Evolutionary conservation across 2,113 vertebrate species (phyloP).

Genomic region (Chaetodon auriga): DNA sequence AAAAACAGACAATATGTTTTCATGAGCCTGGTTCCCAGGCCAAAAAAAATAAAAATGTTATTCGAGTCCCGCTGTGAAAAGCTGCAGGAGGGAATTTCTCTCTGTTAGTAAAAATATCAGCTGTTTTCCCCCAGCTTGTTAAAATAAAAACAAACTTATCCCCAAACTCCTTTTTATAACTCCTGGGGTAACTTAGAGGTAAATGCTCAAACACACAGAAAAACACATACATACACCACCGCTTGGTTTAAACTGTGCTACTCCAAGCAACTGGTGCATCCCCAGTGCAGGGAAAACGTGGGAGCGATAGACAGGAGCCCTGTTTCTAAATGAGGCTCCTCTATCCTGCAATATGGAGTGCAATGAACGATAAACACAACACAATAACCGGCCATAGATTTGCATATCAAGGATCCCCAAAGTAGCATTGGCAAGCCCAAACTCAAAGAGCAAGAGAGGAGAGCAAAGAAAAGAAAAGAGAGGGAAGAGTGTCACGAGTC

Average conservation of each 20-base stretch:
- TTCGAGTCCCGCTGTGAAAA: slow-evolving; percentile 22
- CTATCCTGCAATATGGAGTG: slow-evolving; percentile 47
- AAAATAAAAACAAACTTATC: slow-evolving; percentile 61
- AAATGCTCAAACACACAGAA: slow-evolving; percentile 49
- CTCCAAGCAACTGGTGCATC: slow-evolving; percentile 42
- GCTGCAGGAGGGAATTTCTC: slow-evolving; percentile 33
- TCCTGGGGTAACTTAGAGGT: slow-evolving; percentile 60
- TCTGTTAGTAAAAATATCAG: slow-evolving; percentile 60
- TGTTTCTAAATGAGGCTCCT: slow-evolving; percentile 58
- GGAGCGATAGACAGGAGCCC: slow-evolving; percentile 24
- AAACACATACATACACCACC: slow-evolving; percentile 19
- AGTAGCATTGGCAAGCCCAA: slow-evolving; percentile 35
- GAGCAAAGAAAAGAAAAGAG: slow-evolving; percentile 16
- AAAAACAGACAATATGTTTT: slow-evolving; percentile 68
- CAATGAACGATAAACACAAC: slow-evolving; percentile 46
- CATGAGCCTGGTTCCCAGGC: slow-evolving; percentile 55
- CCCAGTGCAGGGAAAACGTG: slow-evolving; percentile 33
- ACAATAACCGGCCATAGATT: slow-evolving; percentile 47
- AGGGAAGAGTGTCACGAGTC: background rate
- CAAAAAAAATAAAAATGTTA: slow-evolving; percentile 59
- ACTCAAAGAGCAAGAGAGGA: slow-evolving; percentile 35
- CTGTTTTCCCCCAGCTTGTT: slow-evolving; percentile 33
- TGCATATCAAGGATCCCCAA: slow-evolving; percentile 60
- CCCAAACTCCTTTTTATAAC: slow-evolving; percentile 46
- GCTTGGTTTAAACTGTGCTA: slow-evolving; percentile 23